These are phyloP conservation scores for Acleris literana DNA, from an alignment of 2,888 invertebrate genomes.

Conservation along the genomic window DNA sequence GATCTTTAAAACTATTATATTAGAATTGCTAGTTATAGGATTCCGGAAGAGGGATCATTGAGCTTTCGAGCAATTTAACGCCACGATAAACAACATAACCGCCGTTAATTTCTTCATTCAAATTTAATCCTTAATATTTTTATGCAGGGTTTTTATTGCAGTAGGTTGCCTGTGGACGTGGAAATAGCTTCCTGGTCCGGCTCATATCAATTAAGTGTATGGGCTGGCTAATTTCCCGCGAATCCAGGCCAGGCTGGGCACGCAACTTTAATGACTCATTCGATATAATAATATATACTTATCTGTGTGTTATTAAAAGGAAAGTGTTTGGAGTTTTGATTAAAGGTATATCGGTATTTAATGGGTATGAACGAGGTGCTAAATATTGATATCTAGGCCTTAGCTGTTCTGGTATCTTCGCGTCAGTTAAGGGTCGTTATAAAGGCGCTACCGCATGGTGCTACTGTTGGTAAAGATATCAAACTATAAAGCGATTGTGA, in stretches of 20 bases:
- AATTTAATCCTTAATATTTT: slow-evolving; percentile 45
- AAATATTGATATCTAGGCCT: not conserved
- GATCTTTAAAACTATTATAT: slow-evolving; percentile 43
- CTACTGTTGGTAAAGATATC: too few relatives aligned
- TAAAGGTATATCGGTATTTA: slow-evolving; percentile 4
- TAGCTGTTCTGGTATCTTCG: too few relatives aligned
- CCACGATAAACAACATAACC: slow-evolving; percentile 55
- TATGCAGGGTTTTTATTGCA: not conserved
- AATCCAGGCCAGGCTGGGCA: slow-evolving; percentile 70
- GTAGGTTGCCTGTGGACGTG: slow-evolving; percentile 47
- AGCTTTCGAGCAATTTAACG: slow-evolving; percentile 74
- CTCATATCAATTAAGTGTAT: slow-evolving; percentile 76
- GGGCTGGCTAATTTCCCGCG: slow-evolving; percentile 74
- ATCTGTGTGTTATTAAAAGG: slow-evolving; percentile 31
- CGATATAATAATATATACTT: slow-evolving; percentile 34
- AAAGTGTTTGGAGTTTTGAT: slow-evolving; percentile 12
- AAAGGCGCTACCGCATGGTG: too few relatives aligned
- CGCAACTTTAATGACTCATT: slow-evolving; percentile 52
- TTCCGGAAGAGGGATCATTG: slow-evolving; percentile 75
- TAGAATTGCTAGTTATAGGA: slow-evolving; percentile 50
- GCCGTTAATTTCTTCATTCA: slow-evolving; percentile 24
- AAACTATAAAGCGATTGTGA: too few relatives aligned
- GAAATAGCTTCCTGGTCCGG: slow-evolving; percentile 73
- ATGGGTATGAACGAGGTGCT: not conserved
- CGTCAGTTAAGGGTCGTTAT: too few relatives aligned